These are phyloP conservation scores for Phengaris alcon DNA, from an alignment of 2,888 invertebrate species.

Conservation along the genomic window DNA sequence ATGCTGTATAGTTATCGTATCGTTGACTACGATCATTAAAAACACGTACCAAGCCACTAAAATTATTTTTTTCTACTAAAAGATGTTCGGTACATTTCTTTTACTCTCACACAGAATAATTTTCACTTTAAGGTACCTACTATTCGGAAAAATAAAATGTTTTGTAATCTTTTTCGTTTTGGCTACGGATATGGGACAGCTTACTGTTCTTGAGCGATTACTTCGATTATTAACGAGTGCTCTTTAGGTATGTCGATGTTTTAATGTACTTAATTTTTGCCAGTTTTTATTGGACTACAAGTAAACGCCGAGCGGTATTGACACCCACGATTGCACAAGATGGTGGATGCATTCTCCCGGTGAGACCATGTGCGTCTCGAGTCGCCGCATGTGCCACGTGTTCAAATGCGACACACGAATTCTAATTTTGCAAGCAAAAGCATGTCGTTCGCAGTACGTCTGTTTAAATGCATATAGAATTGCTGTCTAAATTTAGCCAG, in stretches of 20 bases:
- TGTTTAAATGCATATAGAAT: conserved; percentile 53
- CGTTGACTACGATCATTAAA: too few species aligned
- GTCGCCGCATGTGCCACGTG: conserved; percentile 46
- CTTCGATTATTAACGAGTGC: too few species aligned
- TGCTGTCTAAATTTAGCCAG: conserved; percentile 59
- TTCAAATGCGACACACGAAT: conserved; percentile 51
- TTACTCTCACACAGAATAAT: too few species aligned
- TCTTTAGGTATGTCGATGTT: neutral
- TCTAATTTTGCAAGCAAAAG: conserved; percentile 57
- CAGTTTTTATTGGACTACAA: neutral
- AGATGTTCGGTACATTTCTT: too few species aligned
- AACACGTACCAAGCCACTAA: too few species aligned
- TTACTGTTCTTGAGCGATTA: neutral
- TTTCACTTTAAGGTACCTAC: too few species aligned
- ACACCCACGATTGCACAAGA: conserved; percentile 46
- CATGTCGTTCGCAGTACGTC: conserved; percentile 54
- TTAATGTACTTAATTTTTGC: neutral
- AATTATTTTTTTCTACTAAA: too few species aligned
- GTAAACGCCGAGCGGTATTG: neutral
- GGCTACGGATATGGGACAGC: too few species aligned
- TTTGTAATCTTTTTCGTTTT: neutral
- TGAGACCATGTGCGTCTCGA: conserved; percentile 56
- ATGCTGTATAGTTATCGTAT: too few species aligned
- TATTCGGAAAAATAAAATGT: too few species aligned
- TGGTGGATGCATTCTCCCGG: conserved; percentile 51